Base-by-base conservation (phyloP, 92 coral and sea anemone species). In the Paragorgia papillata region DNA sequence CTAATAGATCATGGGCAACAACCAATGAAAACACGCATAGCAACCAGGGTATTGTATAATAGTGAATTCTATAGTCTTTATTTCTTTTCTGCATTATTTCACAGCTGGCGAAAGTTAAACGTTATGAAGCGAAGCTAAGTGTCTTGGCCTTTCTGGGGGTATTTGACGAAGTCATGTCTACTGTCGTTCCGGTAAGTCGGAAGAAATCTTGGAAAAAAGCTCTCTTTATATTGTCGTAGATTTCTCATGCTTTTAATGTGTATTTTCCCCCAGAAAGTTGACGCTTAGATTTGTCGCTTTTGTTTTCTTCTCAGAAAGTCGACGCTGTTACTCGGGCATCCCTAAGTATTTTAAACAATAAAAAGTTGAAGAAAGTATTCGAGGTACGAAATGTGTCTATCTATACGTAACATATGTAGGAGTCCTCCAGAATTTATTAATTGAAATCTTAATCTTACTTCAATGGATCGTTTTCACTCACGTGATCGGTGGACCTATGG, bases 91-190 rank as follows among this genome's bases (percentile, higher is more conserved):
- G 14, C n/a, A n/a, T n/a, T n/a, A n/a, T n/a, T n/a, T n/a, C n/a
- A n/a, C 71, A 92, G 97, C 84, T 92, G 89, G 97, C 97, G 0
- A 88, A 92, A 76, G 97, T 92, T 26, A 89, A 89, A 56, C 88
- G 97, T 2, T 92, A 92, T 79, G 97, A 92, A 78, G 85, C 97
- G n/a, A 92, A 92, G 57, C 89, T 92, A 41, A 86, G 96, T 64
- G 91, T 92, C 26, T 80, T 92, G 96, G 88, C 97, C 2, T 92
- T 89, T 70, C 85, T 92, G 82, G 97, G 97, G 18, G 95, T 92
- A 29, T 92, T 92, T 83, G 97, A 92, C 66, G 97, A 92, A 41
- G 88, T 92, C 2, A 92, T 90, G 91, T 83, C 90, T 39, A 86
- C 91, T n/a, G 91, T 92, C 5, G 66, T 92, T 10, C 95, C 97